These are phyloP conservation scores for Myotis daubentonii DNA, from an alignment of 2,797 vertebrate species.

Conservation along the genomic window DNA sequence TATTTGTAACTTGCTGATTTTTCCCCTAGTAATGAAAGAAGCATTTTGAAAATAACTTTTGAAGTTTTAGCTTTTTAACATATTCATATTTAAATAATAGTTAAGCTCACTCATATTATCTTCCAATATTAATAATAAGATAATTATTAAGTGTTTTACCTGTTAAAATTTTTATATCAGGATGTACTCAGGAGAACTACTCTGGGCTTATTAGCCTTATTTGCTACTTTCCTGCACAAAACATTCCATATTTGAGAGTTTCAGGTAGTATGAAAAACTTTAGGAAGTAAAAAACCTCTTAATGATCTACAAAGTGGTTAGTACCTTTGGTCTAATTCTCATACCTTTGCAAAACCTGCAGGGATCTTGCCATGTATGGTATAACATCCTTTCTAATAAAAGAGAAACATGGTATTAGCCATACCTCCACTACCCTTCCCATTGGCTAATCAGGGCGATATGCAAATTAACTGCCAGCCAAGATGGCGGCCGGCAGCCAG, in stretches of 20 bases:
- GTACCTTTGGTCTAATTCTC: background rate
- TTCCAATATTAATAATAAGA: background rate
- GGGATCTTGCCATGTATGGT: background rate
- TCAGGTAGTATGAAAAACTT: background rate
- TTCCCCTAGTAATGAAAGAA: conserved; percentile 7
- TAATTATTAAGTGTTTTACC: background rate
- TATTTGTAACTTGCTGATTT: background rate
- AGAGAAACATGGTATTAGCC: no score
- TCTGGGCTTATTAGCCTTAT: background rate
- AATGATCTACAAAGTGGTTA: background rate
- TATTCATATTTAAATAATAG: conserved; percentile 33
- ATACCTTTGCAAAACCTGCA: background rate
- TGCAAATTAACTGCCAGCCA: no score
- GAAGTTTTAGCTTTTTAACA: background rate
- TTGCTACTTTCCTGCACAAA: background rate
- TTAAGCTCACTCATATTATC: background rate
- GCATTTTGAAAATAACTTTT: background rate
- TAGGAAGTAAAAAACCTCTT: background rate
- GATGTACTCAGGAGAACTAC: background rate
- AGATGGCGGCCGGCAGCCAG: no score
- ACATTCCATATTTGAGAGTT: background rate
- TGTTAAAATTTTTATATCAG: background rate
- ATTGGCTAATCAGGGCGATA: no score
- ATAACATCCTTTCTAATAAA: background rate
- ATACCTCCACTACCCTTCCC: no score